phyloP scores from a whole-genome alignment of 2,888 invertebrate species.

The Balanococcus diminutus region DNA sequence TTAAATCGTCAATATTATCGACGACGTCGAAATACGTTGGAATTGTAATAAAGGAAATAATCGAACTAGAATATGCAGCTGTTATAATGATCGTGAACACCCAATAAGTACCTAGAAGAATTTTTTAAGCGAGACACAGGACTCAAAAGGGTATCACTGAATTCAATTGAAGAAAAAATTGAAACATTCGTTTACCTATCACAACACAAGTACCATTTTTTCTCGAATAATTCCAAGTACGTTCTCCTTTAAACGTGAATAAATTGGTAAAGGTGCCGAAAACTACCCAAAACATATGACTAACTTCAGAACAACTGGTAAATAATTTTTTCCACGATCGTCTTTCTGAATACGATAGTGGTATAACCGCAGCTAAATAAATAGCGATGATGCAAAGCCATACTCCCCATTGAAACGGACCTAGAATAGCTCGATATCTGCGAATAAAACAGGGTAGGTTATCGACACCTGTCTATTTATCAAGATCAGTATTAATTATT shows the following conservation, averaged over 20 bases:
- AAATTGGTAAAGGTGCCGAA: conserved; percentile 85
- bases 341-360: conserved; percentile 76
- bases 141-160: too few species aligned
- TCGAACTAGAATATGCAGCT: conserved; percentile 82
- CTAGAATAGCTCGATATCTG: conserved; percentile 81
- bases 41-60: conserved; percentile 81
- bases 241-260: conserved; percentile 69
- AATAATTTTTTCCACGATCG: conserved; percentile 71
- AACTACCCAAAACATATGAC: conserved; percentile 87
- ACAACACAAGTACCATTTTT: conserved; percentile 74
- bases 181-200: conserved; percentile 67
- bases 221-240: conserved; percentile 73
- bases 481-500: not conserved
- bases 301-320: conserved; percentile 73
- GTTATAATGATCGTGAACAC: conserved; percentile 84
- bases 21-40: conserved; percentile 77
- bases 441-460: not conserved
- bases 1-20: conserved; percentile 71
- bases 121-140: too few species aligned
- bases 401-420: conserved; percentile 81
- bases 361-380: conserved; percentile 76
- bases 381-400: conserved; percentile 76
- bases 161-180: not conserved
- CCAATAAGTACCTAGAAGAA: conserved; percentile 74
- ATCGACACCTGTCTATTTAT: too few species aligned